These are phyloP conservation scores for Erebia aethiops DNA, from an alignment of 2,888 invertebrate species.

Conservation along the genomic window DNA sequence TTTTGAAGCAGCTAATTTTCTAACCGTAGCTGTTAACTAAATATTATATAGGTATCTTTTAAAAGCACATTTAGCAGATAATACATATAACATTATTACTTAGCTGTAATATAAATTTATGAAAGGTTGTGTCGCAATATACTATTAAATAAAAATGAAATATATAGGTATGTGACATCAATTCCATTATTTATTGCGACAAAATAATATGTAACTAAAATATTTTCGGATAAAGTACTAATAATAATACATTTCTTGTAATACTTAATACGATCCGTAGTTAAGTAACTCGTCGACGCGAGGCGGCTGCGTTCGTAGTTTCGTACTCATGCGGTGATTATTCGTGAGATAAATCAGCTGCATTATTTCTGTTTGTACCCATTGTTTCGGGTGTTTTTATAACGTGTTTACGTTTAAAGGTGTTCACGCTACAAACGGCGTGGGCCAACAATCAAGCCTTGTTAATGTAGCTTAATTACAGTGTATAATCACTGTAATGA, in stretches of 20 bases:
- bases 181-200: background rate
- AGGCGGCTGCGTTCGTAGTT: background rate
- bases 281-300: background rate
- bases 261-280: background rate
- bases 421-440: slow-evolving; percentile 8
- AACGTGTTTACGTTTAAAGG: slow-evolving; percentile 13
- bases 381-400: slow-evolving; percentile 22
- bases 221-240: background rate
- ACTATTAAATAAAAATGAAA: too few species aligned
- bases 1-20: too few species aligned
- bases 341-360: slow-evolving; percentile 25
- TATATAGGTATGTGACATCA: background rate
- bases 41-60: too few species aligned
- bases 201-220: background rate
- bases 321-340: slow-evolving; percentile 3
- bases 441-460: slow-evolving; percentile 11
- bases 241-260: background rate
- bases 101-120: too few species aligned
- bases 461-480: slow-evolving; percentile 19
- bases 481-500: slow-evolving; percentile 13
- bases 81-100: too few species aligned
- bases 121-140: too few species aligned
- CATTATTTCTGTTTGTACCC: slow-evolving; percentile 16
- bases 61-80: too few species aligned
- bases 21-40: too few species aligned